Conservation (phyloP, 2,888 invertebrate genomes). For the Pardosa pseudoannulata region DNA sequence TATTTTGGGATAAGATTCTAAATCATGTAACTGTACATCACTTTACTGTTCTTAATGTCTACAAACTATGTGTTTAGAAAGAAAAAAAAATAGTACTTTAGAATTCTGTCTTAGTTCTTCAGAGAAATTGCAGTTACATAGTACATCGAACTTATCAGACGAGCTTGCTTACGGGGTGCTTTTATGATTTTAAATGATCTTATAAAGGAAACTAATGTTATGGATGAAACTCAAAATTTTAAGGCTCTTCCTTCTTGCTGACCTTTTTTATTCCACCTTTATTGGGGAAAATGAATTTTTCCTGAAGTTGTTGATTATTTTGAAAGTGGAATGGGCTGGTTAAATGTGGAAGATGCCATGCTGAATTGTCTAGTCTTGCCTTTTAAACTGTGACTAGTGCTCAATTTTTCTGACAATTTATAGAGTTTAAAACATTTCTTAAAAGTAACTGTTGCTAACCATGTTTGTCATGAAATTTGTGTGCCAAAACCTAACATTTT, state of each 20-base stretch:
- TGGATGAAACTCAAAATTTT: neutral
- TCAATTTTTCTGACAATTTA: slow-evolving; percentile 52
- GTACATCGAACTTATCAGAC: slow-evolving; percentile 64
- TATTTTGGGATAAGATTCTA: neutral
- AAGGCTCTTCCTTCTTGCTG: neutral
- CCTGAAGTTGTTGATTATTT: neutral
- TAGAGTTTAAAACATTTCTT: slow-evolving; percentile 28
- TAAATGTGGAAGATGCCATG: slow-evolving; percentile 24
- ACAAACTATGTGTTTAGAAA: neutral
- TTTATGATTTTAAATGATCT: slow-evolving; percentile 63
- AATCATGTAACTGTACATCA: neutral
- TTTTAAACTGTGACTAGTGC: slow-evolving; percentile 56
- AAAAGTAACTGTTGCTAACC: slow-evolving; percentile 5
- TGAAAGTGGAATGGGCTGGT: neutral
- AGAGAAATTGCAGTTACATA: neutral
- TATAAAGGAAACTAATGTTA: slow-evolving; percentile 20
- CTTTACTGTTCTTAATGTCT: slow-evolving; percentile 5
- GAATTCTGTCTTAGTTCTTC: neutral
- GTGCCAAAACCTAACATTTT: slow-evolving; percentile 29
- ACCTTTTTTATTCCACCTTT: neutral
- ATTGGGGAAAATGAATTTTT: neutral
- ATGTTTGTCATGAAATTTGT: neutral
- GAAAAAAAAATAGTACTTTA: neutral
- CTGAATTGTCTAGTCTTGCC: slow-evolving; percentile 54
- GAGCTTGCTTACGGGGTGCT: slow-evolving; percentile 66